A percentile compares a stretch with the other conserved stretches of the same genome.
These are phyloP conservation scores for Syngnathus rostellatus DNA, from an alignment of 2,797 vertebrate species.

Conservation along the genomic window DNA sequence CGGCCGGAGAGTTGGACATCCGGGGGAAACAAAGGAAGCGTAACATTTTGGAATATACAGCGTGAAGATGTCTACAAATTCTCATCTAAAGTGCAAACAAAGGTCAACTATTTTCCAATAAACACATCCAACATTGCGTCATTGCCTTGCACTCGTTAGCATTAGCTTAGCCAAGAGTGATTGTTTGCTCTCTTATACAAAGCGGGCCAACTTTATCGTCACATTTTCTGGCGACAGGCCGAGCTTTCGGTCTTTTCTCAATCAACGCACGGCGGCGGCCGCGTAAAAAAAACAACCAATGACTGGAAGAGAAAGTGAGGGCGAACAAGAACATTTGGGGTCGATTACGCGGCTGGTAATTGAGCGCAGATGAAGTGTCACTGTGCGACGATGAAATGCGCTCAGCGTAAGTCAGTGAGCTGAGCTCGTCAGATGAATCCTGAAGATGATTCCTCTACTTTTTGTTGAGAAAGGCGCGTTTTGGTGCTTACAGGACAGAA, in stretches of 20 bases:
- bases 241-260: slow-evolving; percentile 27
- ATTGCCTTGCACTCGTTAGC: not conserved
- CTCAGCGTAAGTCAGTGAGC: not conserved
- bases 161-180: not conserved
- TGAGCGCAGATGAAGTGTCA: slow-evolving; percentile 18
- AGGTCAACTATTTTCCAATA: not conserved
- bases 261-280: slow-evolving; percentile 36
- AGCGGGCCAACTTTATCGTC: slow-evolving; percentile 28
- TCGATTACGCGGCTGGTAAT: slow-evolving; percentile 22
- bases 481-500: no score
- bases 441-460: no score
- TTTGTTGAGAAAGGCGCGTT: no score
- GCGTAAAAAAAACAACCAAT: slow-evolving; percentile 9
- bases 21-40: no score
- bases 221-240: slow-evolving; percentile 43
- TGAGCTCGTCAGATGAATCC: no score
- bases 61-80: not conserved
- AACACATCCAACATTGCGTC: not conserved
- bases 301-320: slow-evolving; percentile 17
- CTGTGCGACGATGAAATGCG: slow-evolving; percentile 17
- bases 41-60: not conserved
- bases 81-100: not conserved
- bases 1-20: not conserved
- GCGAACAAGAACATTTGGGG: slow-evolving; percentile 8
- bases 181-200: slow-evolving; percentile 3